Conservation (phyloP, 64 coral and sea anemone genomes). For the Montipora efflorescens region DNA sequence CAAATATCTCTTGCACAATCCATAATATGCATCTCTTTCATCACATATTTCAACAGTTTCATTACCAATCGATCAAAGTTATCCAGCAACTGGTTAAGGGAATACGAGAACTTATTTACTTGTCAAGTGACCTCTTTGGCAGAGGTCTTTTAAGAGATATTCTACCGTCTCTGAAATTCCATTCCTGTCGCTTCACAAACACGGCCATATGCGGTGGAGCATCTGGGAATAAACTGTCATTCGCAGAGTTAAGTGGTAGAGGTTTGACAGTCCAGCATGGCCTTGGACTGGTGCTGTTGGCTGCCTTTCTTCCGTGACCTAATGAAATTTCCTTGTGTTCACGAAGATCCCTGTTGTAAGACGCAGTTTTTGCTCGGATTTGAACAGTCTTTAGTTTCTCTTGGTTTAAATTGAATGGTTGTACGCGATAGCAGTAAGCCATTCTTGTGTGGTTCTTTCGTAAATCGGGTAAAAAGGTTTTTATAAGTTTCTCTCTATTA, state of each 20-base stretch:
- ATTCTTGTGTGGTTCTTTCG: slow-evolving; percentile 74
- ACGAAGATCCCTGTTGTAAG: slow-evolving; percentile 65
- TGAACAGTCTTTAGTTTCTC: slow-evolving; percentile 95
- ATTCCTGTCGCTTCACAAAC: slow-evolving; percentile 84
- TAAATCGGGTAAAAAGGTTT: slow-evolving; percentile 82
- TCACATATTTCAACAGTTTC: background rate
- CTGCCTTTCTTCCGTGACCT: slow-evolving; percentile 77
- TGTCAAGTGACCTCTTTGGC: slow-evolving; percentile 60
- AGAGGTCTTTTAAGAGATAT: slow-evolving; percentile 52
- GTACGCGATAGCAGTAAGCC: slow-evolving; percentile 59
- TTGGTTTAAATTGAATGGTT: slow-evolving; percentile 78
- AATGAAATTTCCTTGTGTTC: slow-evolving; percentile 79
- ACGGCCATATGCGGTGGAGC: slow-evolving; percentile 56
- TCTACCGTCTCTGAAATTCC: slow-evolving; percentile 69
- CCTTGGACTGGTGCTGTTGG: slow-evolving; percentile 76
- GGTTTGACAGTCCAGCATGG: slow-evolving; percentile 78
- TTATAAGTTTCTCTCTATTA: slow-evolving; percentile 71
- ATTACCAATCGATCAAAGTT: background rate
- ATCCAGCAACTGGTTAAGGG: background rate
- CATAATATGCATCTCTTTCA: background rate
- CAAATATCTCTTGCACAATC: background rate
- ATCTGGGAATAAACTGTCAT: slow-evolving; percentile 78
- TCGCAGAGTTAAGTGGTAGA: slow-evolving; percentile 77
- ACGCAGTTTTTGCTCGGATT: slow-evolving; percentile 82
- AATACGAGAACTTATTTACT: slow-evolving; percentile 36